A percentile compares a stretch with the other conserved stretches of the same genome.
phyloP scores from a whole-genome alignment of 1,140 invertebrate genomes.

The Dendroctonus ponderosae region DNA sequence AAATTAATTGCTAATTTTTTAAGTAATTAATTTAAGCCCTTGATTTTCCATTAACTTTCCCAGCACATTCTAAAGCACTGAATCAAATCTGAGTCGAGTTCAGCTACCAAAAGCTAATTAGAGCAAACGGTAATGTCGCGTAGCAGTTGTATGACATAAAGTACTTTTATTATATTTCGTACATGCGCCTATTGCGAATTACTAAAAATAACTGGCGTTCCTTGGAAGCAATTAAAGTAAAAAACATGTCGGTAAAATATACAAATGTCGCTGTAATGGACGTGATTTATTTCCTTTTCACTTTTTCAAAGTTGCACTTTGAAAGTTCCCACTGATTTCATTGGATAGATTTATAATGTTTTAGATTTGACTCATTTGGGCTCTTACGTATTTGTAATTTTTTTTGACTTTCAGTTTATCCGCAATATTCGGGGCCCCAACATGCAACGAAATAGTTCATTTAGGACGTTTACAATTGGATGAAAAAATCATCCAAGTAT shows the following conservation, averaged over 20 bases:
- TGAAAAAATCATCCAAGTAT: no score
- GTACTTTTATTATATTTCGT: conserved; percentile 15
- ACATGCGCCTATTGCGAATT: conserved; percentile 3
- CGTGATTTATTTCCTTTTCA: conserved; percentile 17
- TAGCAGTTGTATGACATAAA: conserved; percentile 10
- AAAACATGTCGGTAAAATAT: conserved; percentile 23
- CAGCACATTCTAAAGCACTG: background rate
- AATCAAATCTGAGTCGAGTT: background rate
- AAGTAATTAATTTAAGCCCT: no score
- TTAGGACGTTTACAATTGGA: no score
- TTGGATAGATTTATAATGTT: no score
- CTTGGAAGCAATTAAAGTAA: conserved; percentile 25
- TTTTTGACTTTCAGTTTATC: no score
- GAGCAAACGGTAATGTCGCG: conserved; percentile 8
- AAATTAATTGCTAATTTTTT: background rate
- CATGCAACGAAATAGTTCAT: no score
- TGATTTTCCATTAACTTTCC: no score
- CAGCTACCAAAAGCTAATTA: background rate
- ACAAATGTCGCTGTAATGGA: conserved; percentile 15
- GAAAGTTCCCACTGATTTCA: no score
- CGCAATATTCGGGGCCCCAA: no score
- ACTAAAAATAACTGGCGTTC: conserved; percentile 21
- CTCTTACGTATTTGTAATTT: no score
- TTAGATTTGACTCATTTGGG: no score
- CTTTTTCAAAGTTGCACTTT: background rate